phyloP scores from a whole-genome alignment of 2,113 vertebrate genomes.

The Rallus limicola region DNA sequence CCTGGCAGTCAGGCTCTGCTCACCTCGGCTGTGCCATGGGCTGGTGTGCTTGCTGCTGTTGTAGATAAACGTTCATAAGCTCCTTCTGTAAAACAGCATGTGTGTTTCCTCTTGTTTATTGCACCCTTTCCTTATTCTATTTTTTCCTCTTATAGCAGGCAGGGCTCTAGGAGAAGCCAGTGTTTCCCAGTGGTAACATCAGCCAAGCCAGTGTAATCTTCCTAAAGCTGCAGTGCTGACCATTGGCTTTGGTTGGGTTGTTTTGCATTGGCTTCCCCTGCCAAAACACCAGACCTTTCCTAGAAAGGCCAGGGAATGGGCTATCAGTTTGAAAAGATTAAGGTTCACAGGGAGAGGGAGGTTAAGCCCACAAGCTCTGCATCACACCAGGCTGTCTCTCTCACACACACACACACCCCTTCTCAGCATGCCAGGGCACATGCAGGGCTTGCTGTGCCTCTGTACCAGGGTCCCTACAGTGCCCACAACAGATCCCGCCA shows the following conservation, averaged over 20 bases:
- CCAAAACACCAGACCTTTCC: not conserved
- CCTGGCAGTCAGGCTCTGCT: not conserved
- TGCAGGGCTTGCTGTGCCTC: not conserved
- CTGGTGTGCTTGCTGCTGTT: not conserved
- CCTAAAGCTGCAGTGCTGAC: not conserved
- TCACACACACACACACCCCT: not conserved
- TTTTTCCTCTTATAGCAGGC: not conserved
- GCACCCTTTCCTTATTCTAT: not conserved
- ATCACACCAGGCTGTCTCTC: fast-evolving
- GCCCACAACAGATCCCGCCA: fast-evolving
- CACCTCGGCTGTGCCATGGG: not conserved
- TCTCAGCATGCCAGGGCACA: fast-evolving
- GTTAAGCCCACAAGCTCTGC: not conserved
- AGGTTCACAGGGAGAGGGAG: not conserved
- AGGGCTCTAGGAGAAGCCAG: not conserved
- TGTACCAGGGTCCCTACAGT: fast-evolving
- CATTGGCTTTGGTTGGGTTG: not conserved
- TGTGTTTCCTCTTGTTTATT: not conserved
- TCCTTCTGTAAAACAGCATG: not conserved
- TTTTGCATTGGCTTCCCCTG: not conserved
- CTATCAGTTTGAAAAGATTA: not conserved
- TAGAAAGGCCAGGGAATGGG: not conserved
- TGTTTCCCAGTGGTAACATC: not conserved
- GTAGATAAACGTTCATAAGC: not conserved
- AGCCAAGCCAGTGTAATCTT: not conserved